A percentile compares a stretch with the other conserved stretches of the same genome.
Evolutionary conservation across 1,140 invertebrate species (phyloP).

Genomic region (Trypoxylus dichotomus): DNA sequence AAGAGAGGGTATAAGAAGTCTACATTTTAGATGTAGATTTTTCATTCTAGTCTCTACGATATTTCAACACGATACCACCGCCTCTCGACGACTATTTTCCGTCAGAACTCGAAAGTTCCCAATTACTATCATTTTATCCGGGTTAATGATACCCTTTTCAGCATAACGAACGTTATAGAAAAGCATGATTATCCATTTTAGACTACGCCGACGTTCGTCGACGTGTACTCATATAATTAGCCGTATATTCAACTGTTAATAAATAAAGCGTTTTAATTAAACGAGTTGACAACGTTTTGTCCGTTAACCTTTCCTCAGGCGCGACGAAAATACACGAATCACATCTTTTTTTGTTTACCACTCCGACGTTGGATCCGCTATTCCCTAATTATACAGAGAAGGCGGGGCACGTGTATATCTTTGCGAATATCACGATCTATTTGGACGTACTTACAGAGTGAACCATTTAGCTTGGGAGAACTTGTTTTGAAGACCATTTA

Average conservation of each 20-base stretch:
- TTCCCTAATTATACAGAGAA: not conserved
- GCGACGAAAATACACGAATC: not conserved
- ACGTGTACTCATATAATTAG: not conserved
- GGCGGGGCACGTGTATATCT: not conserved
- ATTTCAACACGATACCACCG: not conserved
- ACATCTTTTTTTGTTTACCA: not conserved
- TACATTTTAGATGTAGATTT: not conserved
- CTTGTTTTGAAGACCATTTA: too few species aligned
- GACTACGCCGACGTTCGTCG: not conserved
- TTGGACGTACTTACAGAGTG: not conserved
- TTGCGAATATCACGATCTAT: not conserved
- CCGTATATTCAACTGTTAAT: not conserved
- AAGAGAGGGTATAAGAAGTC: too few species aligned
- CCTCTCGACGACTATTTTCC: not conserved
- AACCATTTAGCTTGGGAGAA: too few species aligned
- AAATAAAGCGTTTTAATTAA: conserved; percentile 7
- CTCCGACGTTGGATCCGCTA: not conserved
- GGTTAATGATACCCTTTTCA: not conserved
- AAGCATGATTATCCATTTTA: not conserved
- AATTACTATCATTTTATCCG: not conserved
- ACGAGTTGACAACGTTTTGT: not conserved
- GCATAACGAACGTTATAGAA: not conserved
- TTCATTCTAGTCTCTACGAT: not conserved
- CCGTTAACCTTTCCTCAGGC: not conserved
- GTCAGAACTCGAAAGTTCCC: not conserved